Evolutionary conservation across 2,888 invertebrate genomes (phyloP).

Genomic region (Ophion costatus): DNA sequence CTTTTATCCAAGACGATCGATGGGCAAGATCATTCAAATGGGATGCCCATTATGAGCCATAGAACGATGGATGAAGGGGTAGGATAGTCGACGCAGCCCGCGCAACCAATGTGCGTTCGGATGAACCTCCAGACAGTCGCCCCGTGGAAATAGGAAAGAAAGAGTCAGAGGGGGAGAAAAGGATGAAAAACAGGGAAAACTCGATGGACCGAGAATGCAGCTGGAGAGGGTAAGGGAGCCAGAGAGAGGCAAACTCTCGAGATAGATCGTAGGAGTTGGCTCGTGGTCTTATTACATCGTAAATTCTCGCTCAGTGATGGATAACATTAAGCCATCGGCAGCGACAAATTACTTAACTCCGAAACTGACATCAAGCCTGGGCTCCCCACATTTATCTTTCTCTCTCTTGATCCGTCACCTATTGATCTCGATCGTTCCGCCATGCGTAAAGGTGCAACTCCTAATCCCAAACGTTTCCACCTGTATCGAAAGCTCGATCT

Average conservation of each 20-base stretch:
- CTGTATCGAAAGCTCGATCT: background rate
- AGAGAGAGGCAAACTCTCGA: conserved; percentile 65
- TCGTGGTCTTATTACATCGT: conserved; percentile 80
- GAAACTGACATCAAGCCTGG: conserved; percentile 50
- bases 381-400: background rate
- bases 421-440: conserved; percentile 50
- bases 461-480: background rate
- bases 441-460: conserved; percentile 7
- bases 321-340: conserved; percentile 80
- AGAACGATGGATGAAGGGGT: background rate
- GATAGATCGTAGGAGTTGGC: conserved; percentile 77
- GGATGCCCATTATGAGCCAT: background rate
- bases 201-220: conserved; percentile 51
- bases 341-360: conserved; percentile 80
- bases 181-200: conserved; percentile 40
- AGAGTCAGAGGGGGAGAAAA: conserved; percentile 19
- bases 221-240: conserved; percentile 9
- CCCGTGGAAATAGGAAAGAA: background rate
- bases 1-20: too few species aligned
- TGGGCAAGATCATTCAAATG: too few species aligned
- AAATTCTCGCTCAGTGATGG: conserved; percentile 79
- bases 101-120: background rate
- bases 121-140: background rate
- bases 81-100: conserved; percentile 21
- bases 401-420: conserved; percentile 25